Evolutionary conservation across 2,797 vertebrate genomes (phyloP).

Genomic region (Tamandua tetradactyla): DNA sequence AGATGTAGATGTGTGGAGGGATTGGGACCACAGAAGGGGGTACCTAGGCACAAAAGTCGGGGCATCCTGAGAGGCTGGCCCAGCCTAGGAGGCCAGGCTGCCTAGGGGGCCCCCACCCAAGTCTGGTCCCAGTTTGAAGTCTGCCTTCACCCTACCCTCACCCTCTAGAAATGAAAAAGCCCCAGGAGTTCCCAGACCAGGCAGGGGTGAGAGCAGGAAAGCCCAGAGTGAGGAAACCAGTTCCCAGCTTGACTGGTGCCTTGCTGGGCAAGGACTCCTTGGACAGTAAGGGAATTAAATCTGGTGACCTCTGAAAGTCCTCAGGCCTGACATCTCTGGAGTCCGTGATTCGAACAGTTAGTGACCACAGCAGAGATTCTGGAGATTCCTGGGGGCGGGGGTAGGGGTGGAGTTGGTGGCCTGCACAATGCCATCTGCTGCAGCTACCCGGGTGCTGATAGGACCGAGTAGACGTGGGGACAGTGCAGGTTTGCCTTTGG

Average conservation of each 20-base stretch:
- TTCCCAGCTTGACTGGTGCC: neutral
- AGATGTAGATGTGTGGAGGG: neutral
- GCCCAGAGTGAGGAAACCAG: neutral
- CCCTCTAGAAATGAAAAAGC: neutral
- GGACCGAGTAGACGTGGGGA: neutral
- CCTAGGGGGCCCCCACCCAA: neutral
- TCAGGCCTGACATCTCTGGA: neutral
- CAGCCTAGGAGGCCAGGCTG: neutral
- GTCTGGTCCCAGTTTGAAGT: neutral
- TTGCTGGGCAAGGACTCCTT: neutral
- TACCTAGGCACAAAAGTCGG: neutral
- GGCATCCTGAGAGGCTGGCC: neutral
- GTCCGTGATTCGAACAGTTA: neutral
- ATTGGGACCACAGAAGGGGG: neutral
- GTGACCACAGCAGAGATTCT: neutral
- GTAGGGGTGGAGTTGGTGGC: neutral
- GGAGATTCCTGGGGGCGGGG: conserved; percentile 25
- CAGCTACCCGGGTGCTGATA: neutral
- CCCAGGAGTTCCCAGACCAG: neutral
- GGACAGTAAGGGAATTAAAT: neutral
- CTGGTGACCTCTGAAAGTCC: neutral
- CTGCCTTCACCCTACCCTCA: neutral
- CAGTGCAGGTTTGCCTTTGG: neutral
- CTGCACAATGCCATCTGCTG: neutral
- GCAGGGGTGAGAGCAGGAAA: neutral